These are phyloP conservation scores for Scaptomyza cyrtandrae DNA, from an alignment of 2,888 invertebrate genomes.

Conservation along the genomic window DNA sequence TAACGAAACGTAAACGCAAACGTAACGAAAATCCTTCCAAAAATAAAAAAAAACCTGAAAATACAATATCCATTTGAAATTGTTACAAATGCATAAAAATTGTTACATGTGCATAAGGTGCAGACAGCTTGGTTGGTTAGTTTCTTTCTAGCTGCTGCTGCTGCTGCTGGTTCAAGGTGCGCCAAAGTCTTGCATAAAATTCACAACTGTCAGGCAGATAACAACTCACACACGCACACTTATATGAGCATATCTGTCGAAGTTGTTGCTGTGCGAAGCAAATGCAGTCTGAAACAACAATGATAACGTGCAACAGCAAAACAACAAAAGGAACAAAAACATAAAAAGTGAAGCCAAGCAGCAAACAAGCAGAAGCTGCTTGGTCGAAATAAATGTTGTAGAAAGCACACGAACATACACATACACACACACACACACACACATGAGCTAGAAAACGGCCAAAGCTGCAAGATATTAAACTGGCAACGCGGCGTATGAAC, in stretches of 20 bases:
- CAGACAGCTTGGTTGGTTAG: not conserved
- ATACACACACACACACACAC: too few relatives aligned
- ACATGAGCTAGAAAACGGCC: constrained; percentile 50
- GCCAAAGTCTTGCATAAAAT: constrained; percentile 59
- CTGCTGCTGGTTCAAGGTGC: constrained; percentile 49
- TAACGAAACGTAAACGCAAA: constrained; percentile 54
- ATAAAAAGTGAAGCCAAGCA: constrained; percentile 42
- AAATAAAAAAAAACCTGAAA: constrained; percentile 1
- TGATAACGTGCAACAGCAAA: constrained; percentile 59
- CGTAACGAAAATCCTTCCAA: constrained; percentile 45
- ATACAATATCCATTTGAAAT: constrained; percentile 68
- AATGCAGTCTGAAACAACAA: constrained; percentile 69
- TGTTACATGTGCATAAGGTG: constrained; percentile 34
- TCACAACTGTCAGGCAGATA: constrained; percentile 54
- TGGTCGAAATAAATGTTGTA: constrained; percentile 60
- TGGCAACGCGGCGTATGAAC: constrained; percentile 73
- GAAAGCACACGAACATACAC: constrained; percentile 29
- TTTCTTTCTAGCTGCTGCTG: constrained; percentile 1
- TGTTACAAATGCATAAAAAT: constrained; percentile 70
- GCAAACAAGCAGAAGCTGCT: constrained; percentile 49
- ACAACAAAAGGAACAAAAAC: constrained; percentile 16
- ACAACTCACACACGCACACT: constrained; percentile 33
- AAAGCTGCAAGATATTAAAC: constrained; percentile 44
- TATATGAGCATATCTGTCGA: constrained; percentile 53
- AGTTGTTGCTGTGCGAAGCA: constrained; percentile 33